Evolutionary conservation across 2,888 invertebrate genomes (phyloP), one percentile per base, ranked within the genome.

Genomic region (Monoplex corrugatus): DNA sequence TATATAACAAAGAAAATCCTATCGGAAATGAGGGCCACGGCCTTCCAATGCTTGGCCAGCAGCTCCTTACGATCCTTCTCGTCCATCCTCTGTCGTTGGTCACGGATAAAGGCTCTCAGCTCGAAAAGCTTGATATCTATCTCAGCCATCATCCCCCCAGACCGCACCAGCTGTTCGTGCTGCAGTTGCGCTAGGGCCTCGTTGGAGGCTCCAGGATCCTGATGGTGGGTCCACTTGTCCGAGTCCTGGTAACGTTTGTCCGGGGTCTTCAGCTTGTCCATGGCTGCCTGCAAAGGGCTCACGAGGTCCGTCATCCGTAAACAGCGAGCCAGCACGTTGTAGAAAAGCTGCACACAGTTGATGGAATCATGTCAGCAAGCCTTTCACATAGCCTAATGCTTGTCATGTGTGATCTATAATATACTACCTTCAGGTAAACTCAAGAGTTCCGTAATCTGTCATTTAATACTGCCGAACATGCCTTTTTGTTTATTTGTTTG

Each of bases 1-100:
- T 95, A 95, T 89, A 95, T 89, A 86, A 94, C 93, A 92, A 96
- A 96, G 92, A 95, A 95, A 80, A 95, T 92, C 84, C 96, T 89
- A 91, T 96, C 96, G 83, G 95, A 91, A 75, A 95, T 93, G 40
- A 95, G 91, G 2, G 95, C 95, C 68, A 95, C 92, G 19, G 94
- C 94, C 89, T 95, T 94, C 96, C 96, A 96, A 87, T 96, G 95
- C 88, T 93, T 94, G 57, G 94, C 93, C 75, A 95, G 91, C 85
- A 93, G 92, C 68, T 95, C 95, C 50, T 93, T 93, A 80, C 92
- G 92, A 89, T 96, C 96, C 86, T 94, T 93, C 19, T 95, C 95
- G n/a, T 93, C 92, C 32, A 95, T 90, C 57, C 95, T 92, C 86
- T 93, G 92, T 89, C 93, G 93, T 87, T 94, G 93, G 28, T 92